Conservation (phyloP, 2,888 invertebrate species). For the Lymantria monacha region DNA sequence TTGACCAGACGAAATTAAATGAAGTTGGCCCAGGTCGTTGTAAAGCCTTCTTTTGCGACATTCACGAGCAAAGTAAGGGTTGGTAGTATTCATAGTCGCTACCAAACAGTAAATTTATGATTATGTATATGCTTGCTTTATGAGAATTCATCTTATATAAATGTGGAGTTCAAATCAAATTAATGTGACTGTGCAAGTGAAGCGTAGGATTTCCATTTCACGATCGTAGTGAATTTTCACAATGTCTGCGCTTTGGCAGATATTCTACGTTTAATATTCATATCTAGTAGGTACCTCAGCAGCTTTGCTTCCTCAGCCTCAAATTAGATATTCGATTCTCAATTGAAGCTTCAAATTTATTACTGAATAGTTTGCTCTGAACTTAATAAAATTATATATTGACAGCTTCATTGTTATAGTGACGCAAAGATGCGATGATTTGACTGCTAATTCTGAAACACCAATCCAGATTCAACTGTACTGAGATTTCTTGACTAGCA, state of each 20-base stretch:
- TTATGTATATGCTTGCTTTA: too few relatives aligned
- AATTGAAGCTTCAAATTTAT: constrained; percentile 48
- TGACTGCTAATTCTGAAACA: too few relatives aligned
- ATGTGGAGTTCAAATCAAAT: constrained; percentile 59
- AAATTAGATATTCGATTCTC: constrained; percentile 64
- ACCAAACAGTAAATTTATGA: too few relatives aligned
- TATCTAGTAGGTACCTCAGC: constrained; percentile 49
- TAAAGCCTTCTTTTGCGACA: too few relatives aligned
- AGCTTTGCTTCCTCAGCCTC: constrained; percentile 60
- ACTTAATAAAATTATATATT: too few relatives aligned
- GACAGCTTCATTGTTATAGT: too few relatives aligned
- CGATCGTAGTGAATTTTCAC: constrained; percentile 62
- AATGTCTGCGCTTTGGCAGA: constrained; percentile 62
- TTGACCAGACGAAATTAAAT: too few relatives aligned
- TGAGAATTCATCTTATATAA: constrained; percentile 39
- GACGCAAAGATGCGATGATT: too few relatives aligned
- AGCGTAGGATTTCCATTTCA: constrained; percentile 67
- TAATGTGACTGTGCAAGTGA: constrained; percentile 66
- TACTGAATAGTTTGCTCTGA: constrained; percentile 3
- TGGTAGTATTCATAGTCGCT: too few relatives aligned
- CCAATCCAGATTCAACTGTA: constrained; percentile 18
- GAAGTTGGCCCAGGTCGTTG: too few relatives aligned
- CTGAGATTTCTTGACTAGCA: too few relatives aligned
- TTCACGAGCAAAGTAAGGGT: too few relatives aligned
- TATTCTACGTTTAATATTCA: constrained; percentile 72